Evolutionary conservation across 2,888 invertebrate species (phyloP).

Genomic region (Philereme transversata): DNA sequence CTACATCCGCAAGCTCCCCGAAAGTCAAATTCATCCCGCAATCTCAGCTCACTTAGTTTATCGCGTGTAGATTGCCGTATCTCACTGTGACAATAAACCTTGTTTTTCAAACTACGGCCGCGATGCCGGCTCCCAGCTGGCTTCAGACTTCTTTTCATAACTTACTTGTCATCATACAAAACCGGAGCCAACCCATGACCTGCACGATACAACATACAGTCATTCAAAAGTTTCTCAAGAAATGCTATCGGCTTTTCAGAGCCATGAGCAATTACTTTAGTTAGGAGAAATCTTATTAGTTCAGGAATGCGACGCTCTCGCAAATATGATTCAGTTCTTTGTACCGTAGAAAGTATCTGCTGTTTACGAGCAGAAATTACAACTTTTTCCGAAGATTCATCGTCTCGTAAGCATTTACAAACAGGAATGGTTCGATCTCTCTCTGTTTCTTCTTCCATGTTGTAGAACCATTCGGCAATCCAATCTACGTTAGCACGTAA

Average conservation of each 20-base stretch:
- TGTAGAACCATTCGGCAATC: neutral
- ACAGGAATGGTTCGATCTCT: slow-evolving; percentile 42
- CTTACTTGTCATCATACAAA: slow-evolving; percentile 66
- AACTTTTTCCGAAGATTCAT: slow-evolving; percentile 44
- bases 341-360: slow-evolving; percentile 53
- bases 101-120: too few species aligned
- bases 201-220: slow-evolving; percentile 72
- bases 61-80: too few species aligned
- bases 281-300: slow-evolving; percentile 64
- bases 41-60: too few species aligned
- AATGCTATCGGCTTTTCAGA: slow-evolving; percentile 54
- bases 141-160: neutral
- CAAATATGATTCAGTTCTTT: slow-evolving; percentile 67
- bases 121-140: too few species aligned
- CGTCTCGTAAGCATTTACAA: slow-evolving; percentile 56
- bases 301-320: slow-evolving; percentile 69
- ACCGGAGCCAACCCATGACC: slow-evolving; percentile 68
- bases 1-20: too few species aligned
- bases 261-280: slow-evolving; percentile 60
- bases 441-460: slow-evolving; percentile 23
- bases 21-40: too few species aligned
- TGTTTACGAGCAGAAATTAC: slow-evolving; percentile 55
- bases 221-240: slow-evolving; percentile 61
- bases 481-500: too few species aligned
- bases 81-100: too few species aligned